Conservation (phyloP, 2,113 vertebrate genomes). For the Gulo gulo region DNA sequence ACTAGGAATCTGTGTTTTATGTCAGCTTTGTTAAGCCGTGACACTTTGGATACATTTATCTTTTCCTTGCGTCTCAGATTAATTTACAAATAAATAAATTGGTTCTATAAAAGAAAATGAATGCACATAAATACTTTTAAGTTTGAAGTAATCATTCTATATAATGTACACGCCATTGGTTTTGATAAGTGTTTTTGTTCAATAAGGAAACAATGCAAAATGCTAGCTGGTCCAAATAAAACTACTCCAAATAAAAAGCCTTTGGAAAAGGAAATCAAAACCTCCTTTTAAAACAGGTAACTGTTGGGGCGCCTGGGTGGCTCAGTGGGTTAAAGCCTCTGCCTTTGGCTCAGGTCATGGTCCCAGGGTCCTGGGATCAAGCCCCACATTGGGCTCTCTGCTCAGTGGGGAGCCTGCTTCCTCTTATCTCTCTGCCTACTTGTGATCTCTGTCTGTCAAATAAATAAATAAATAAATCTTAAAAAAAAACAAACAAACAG, state of each 20-base stretch:
- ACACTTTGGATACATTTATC: neutral
- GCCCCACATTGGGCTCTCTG: too few species aligned
- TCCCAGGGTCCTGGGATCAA: too few species aligned
- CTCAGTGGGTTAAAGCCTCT: too few species aligned
- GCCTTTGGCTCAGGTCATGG: too few species aligned
- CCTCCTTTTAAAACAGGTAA: neutral
- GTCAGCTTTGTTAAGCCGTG: neutral
- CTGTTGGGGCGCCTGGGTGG: neutral
- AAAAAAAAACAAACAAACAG: neutral
- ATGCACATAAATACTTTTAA: neutral
- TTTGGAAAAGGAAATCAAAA: neutral
- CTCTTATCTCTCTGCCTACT: too few species aligned
- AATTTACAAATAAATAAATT: conserved; percentile 8
- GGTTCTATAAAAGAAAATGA: neutral
- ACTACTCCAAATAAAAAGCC: neutral
- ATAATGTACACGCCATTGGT: neutral
- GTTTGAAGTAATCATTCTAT: neutral
- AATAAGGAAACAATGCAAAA: neutral
- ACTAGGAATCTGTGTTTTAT: conserved; percentile 24
- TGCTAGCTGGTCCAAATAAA: neutral
- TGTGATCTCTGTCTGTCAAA: too few species aligned
- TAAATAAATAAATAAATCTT: too few species aligned
- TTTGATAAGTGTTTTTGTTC: neutral
- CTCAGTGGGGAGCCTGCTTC: too few species aligned
- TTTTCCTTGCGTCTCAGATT: conserved; percentile 11